These are phyloP conservation scores for Lissonota sp. DNA, from an alignment of 2,888 invertebrate species.

Conservation along the genomic window DNA sequence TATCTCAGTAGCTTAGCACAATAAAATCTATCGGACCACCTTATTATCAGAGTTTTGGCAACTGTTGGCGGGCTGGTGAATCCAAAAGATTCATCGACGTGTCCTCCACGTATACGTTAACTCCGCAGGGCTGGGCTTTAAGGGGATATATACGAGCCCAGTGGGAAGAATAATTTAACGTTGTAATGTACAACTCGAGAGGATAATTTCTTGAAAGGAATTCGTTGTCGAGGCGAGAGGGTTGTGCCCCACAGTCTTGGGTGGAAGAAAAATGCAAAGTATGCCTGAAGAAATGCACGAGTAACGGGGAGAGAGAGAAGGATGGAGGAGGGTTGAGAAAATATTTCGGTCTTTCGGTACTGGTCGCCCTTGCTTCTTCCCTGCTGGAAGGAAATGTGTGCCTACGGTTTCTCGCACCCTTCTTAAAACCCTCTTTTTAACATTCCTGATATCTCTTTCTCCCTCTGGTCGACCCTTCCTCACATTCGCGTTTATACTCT, in stretches of 20 bases:
- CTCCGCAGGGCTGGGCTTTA: slow-evolving; percentile 46
- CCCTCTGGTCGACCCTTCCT: slow-evolving; percentile 48
- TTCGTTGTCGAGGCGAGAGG: slow-evolving; percentile 58
- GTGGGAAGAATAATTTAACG: slow-evolving; percentile 45
- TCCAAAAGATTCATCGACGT: slow-evolving; percentile 37
- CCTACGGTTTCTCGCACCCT: slow-evolving; percentile 70
- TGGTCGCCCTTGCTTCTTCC: neutral
- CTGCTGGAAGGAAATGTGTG: slow-evolving; percentile 51
- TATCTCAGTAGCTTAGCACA: slow-evolving; percentile 65
- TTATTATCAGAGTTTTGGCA: slow-evolving; percentile 80
- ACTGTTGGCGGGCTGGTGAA: slow-evolving; percentile 57
- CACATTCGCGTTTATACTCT: slow-evolving; percentile 24
- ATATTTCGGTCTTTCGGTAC: slow-evolving; percentile 59
- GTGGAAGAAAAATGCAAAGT: slow-evolving; percentile 64
- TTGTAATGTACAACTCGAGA: slow-evolving; percentile 58
- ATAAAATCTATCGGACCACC: slow-evolving; percentile 80
- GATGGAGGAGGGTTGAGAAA: slow-evolving; percentile 53
- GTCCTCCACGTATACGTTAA: slow-evolving; percentile 21
- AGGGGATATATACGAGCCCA: slow-evolving; percentile 57
- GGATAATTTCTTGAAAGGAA: slow-evolving; percentile 66
- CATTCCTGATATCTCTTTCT: slow-evolving; percentile 63
- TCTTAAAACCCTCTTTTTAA: slow-evolving; percentile 68
- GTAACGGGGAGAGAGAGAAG: slow-evolving; percentile 53
- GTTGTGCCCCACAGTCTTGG: slow-evolving; percentile 42
- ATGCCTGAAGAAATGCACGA: slow-evolving; percentile 68